Base-by-base conservation (phyloP, 2,888 invertebrate species). In the Spatulosminthurus flaviceps region DNA sequence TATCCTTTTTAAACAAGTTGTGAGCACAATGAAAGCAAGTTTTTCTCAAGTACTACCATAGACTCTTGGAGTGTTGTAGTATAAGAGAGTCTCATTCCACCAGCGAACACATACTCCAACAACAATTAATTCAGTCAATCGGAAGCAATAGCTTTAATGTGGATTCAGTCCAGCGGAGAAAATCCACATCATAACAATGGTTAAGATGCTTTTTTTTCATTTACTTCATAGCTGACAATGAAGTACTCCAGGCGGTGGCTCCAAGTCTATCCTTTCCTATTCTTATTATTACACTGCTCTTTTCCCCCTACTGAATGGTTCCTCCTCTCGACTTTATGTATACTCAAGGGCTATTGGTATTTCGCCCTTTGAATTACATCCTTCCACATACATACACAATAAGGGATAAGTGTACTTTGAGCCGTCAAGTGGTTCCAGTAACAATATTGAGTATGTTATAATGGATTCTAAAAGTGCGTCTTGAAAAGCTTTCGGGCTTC, bases 151-250 rank as follows among this genome's bases (percentile, higher is more conserved):
- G 5, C 7, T 34, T 29, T 5, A 70, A 70, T 70, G 34, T n/a
- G 34, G 16, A 70, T 28, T 21, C 34, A 29, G 13, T 34, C 70
- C 21, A 70, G 29, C 70, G 70, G 21, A 34, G 70, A 29, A 34
- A 70, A 70, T 70, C 29, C 70, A 28, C 34, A 70, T 70, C 70
- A 70, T 34, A 70, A 70, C 70, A 70, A 70, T 29, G 24, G 70
- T 70, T 70, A 70, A 70, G 70, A 28, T 66, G 24, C 51, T 51
- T 51, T 51, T n/a, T n/a, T 11, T 51, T 51, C 51, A 51, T 51
- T 19, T 51, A 51, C 51, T 51, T 4, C n/a, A n/a, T 2, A 4
- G n/a, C 16, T 19, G 5, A 51, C 51, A 51, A 51, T 51, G 51
- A 2, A 51, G 51, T 51, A 51, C 51, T 51, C 51, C 51, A 51